These are phyloP conservation scores for Chamaea fasciata DNA, from an alignment of 2,113 vertebrate species.

Conservation along the genomic window DNA sequence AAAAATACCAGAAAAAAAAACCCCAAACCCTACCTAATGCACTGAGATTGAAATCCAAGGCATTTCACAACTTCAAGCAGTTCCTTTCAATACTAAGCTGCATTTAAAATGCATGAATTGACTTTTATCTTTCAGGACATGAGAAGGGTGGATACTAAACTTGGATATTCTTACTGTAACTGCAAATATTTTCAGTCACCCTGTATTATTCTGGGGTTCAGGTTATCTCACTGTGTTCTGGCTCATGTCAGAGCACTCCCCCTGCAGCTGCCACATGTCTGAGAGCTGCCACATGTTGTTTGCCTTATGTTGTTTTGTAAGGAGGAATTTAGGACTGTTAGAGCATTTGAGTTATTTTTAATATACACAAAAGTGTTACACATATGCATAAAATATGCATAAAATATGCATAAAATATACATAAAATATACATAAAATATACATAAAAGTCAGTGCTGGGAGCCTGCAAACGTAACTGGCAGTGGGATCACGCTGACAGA, in stretches of 20 bases:
- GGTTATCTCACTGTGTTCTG: background rate
- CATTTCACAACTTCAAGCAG: background rate
- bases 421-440: background rate
- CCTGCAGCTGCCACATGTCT: background rate
- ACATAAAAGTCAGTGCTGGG: background rate
- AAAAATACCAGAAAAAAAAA: background rate
- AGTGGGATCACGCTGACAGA: background rate
- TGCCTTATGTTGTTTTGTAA: background rate
- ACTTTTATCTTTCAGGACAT: background rate
- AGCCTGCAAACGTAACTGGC: background rate
- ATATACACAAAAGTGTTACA: background rate
- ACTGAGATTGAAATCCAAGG: background rate
- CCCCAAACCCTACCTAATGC: background rate
- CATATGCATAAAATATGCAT: background rate
- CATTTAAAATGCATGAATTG: background rate
- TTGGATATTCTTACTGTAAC: background rate
- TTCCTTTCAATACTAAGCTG: background rate
- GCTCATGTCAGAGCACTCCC: background rate
- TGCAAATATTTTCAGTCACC: background rate
- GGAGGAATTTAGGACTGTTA: background rate
- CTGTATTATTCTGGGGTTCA: background rate
- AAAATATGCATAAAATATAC: background rate
- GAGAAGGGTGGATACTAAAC: background rate
- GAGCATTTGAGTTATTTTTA: background rate
- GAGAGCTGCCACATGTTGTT: background rate